Percentiles rank a stretch among this genome's conserved stretches.
phyloP scores from a whole-genome alignment of 2,797 vertebrate species.

The Rhinichthys osculus region DNA sequence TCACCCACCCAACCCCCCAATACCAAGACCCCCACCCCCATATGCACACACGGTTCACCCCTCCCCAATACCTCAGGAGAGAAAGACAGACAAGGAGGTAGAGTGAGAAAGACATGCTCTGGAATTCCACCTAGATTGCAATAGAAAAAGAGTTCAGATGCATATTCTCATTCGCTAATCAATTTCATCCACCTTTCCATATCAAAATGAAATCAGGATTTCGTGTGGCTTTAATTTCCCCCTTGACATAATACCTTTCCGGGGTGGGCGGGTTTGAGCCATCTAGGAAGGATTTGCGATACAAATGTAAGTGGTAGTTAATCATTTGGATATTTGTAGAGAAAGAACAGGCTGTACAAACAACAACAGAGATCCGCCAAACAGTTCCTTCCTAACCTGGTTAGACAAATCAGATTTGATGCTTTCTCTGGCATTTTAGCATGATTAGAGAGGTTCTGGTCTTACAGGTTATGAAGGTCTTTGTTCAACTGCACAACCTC shows the following conservation, averaged over 20 bases:
- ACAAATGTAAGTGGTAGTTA: constrained; percentile 39
- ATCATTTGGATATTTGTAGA: constrained; percentile 33
- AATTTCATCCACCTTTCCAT: constrained; percentile 57
- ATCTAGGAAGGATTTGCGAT: constrained; percentile 61
- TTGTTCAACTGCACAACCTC: constrained; percentile 25
- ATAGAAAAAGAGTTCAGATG: constrained; percentile 68
- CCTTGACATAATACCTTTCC: constrained; percentile 72
- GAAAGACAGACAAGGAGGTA: constrained; percentile 29
- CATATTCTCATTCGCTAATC: constrained; percentile 73
- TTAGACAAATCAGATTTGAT: constrained; percentile 28
- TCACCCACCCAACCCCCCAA: constrained; percentile 44
- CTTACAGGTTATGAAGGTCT: neutral
- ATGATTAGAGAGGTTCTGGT: constrained; percentile 13
- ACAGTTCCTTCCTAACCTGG: constrained; percentile 17
- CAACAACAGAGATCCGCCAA: constrained; percentile 5
- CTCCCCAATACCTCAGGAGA: constrained; percentile 40
- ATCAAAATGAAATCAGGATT: constrained; percentile 73
- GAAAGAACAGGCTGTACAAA: constrained; percentile 26
- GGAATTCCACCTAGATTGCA: constrained; percentile 50
- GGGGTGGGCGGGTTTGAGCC: constrained; percentile 50
- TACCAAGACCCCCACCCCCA: constrained; percentile 34
- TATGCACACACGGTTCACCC: constrained; percentile 14
- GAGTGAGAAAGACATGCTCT: constrained; percentile 52
- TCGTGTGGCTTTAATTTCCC: constrained; percentile 73
- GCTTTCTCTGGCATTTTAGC: neutral